A percentile compares a stretch with the other conserved stretches of the same genome.
phyloP scores from a whole-genome alignment of 2,113 vertebrate genomes.

The Eurypyga helias region DNA sequence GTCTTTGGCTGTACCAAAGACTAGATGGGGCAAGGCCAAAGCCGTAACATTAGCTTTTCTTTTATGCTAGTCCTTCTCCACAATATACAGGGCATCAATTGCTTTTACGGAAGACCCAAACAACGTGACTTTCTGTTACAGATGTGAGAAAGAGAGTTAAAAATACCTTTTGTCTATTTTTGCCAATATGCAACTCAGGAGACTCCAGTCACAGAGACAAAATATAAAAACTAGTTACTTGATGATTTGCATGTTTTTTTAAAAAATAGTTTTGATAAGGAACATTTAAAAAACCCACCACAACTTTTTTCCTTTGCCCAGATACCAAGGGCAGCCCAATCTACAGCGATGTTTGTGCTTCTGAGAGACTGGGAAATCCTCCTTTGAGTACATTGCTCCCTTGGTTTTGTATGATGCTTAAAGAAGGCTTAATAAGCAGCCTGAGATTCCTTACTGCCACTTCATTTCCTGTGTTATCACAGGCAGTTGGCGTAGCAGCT shows the following conservation, averaged over 20 bases:
- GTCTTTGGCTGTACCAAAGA: background rate
- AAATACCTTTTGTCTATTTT: background rate
- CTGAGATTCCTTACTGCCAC: background rate
- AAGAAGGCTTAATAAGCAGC: background rate
- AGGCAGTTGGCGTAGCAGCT: background rate
- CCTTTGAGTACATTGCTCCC: background rate
- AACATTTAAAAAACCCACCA: background rate
- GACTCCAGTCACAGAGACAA: background rate
- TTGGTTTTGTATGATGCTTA: background rate
- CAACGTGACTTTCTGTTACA: background rate
- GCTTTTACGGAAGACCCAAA: background rate
- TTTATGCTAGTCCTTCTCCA: background rate
- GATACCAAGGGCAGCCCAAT: background rate
- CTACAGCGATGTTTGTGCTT: background rate
- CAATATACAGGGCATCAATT: background rate
- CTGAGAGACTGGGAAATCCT: background rate
- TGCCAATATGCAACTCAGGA: background rate
- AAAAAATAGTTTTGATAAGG: background rate
- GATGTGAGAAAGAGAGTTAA: background rate
- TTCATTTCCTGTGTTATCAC: background rate
- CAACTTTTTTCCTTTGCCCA: background rate
- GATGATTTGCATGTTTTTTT: background rate
- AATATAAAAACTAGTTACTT: background rate
- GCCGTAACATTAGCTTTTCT: background rate
- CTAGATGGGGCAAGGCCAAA: background rate